Evolutionary conservation across 2,797 vertebrate genomes (phyloP), one percentile per base, ranked within the genome.

Genomic region (Syncerus caffer): DNA sequence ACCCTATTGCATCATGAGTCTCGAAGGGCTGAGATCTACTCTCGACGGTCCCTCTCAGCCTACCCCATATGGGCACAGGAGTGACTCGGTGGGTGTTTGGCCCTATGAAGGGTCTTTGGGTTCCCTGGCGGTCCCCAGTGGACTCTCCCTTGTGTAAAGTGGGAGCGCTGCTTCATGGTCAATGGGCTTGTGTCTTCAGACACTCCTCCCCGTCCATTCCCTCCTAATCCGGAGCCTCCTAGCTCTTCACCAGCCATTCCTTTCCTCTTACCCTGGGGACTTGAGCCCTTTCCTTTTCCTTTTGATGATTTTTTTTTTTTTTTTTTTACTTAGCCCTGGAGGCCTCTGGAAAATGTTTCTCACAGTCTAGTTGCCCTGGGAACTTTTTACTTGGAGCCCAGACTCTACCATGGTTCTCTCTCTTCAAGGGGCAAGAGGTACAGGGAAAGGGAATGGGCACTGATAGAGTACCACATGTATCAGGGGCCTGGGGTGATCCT

Each of bases 31-130:
- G 34, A 67, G 58, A 7, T 29, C 45, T 45, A 13, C 0, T 21
- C 7, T 8, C 0, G 1, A 2, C 8, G 17, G 17, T 23, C 6
- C 38, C 4, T 45, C 47, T 34, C 13, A 10, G 14, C 16, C 10
- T 27, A 19, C 16, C 31, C 38, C 42, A 21, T 21, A 9, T 84
- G 25, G 19, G 12, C 12, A 29, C 21, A n/a, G 67, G 34, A 57
- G 34, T 60, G 82, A 45, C 47, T n/a, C 19, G 31, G 25, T 58
- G 34, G 6, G 27, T 51, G 11, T 42, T 50, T 83, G 82, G 31
- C n/a, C 21, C 60, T 90, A 0, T 11, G 38, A 89, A 89, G 25
- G 4, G 42, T 19, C 29, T 87, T 89, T 25, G 16, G 4, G 19
- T 34, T 3, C 25, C 82, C 15, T 85, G 42, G 15, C 11, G 7